These are phyloP conservation scores for Procambarus clarkii DNA, from an alignment of 1,140 invertebrate genomes.

Conservation along the genomic window DNA sequence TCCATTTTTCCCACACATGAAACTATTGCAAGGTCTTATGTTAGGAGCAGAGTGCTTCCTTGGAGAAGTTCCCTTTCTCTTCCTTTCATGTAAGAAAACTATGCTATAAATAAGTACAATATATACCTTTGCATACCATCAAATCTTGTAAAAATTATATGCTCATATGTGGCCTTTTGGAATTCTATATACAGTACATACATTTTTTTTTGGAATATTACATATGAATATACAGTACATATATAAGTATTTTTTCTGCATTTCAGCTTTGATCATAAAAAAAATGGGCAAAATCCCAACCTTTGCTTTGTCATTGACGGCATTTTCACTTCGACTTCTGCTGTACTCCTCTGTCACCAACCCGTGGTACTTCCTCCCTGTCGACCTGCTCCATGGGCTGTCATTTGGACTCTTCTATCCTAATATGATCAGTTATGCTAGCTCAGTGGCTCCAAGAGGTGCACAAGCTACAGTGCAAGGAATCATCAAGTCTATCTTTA, in stretches of 20 bases:
- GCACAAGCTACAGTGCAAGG: conserved; percentile 74
- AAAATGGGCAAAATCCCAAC: conserved; percentile 88
- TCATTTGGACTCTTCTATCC: conserved; percentile 93
- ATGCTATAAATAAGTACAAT: no score
- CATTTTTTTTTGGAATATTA: neutral
- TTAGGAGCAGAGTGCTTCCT: conserved; percentile 87
- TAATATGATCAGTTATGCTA: conserved; percentile 90
- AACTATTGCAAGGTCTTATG: conserved; percentile 87
- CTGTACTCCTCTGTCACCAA: conserved; percentile 87
- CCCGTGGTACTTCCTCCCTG: conserved; percentile 87
- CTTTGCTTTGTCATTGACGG: conserved; percentile 86
- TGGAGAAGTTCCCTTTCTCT: conserved; percentile 92
- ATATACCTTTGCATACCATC: no score
- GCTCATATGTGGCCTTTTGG: no score
- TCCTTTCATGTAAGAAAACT: conserved; percentile 79
- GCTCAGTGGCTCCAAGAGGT: conserved; percentile 87
- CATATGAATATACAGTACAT: neutral
- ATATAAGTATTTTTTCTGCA: neutral
- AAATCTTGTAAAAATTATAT: no score
- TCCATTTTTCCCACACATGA: conserved; percentile 77
- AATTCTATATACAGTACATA: no score
- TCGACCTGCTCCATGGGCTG: conserved; percentile 90
- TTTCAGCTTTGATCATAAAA: conserved; percentile 83
- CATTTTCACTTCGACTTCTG: conserved; percentile 85
- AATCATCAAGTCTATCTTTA: conserved; percentile 48